Conservation (phyloP, 2,113 vertebrate species). For the Thamnaconus septentrionalis region DNA sequence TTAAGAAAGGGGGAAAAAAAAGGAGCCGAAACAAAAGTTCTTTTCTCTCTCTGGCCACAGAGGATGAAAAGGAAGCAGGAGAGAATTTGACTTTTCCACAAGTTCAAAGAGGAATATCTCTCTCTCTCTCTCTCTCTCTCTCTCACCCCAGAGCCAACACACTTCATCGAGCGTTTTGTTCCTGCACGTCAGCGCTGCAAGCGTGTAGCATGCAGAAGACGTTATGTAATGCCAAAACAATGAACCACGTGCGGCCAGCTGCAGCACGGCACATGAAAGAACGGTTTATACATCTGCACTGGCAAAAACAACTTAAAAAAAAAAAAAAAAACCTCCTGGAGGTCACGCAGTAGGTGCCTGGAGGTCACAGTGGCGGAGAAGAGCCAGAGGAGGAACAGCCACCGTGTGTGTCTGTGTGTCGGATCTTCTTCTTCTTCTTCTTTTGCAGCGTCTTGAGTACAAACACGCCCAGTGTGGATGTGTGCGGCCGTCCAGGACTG, state of each 20-base stretch:
- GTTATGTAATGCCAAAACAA: conserved; percentile 16
- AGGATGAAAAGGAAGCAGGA: conserved; percentile 10
- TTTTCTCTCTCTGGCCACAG: conserved; percentile 24
- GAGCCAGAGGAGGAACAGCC: no score
- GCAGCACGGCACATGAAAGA: not conserved
- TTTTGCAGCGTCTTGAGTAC: no score
- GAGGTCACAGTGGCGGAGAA: no score
- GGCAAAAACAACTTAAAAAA: no score
- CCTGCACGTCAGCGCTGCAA: conserved; percentile 4
- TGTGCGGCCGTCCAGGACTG: no score
- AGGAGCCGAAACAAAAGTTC: conserved; percentile 28
- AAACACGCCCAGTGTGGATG: no score
- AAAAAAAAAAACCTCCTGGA: no score
- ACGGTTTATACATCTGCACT: no score
- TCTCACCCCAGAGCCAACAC: conserved; percentile 25
- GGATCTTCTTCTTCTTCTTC: no score
- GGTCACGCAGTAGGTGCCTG: no score
- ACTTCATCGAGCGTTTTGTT: conserved; percentile 17
- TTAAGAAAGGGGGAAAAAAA: conserved; percentile 23
- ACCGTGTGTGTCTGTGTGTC: no score
- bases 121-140: conserved; percentile 26
- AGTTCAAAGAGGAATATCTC: conserved; percentile 28
- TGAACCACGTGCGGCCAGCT: not conserved
- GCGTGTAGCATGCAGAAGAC: conserved; percentile 5
- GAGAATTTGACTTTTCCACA: conserved; percentile 27